Evolutionary conservation across 2,797 vertebrate species (phyloP), one percentile per base, ranked within the genome.

Genomic region (Cetoscarus ocellatus): DNA sequence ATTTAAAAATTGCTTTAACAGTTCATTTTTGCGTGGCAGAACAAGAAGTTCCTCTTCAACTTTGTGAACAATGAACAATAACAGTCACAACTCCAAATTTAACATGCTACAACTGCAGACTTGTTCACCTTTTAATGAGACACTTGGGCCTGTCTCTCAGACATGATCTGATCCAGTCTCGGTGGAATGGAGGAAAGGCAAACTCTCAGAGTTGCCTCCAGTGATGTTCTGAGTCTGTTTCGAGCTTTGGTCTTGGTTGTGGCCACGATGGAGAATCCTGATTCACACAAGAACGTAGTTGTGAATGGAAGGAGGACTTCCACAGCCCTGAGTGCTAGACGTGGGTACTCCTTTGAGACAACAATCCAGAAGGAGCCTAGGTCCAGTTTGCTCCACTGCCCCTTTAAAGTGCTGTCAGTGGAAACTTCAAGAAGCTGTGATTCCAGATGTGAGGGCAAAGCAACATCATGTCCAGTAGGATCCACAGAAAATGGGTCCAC

Each of bases 191-290:
- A 9, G 14, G 43, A 45, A 9, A 60, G 43, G 19, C 57, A 3
- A 2, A 60, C 27, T 60, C 27, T 47, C 3, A 47, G 43, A 8
- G 27, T 45, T 6, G 57, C 43, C 27, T 18, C 19, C 43, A 10
- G 51, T 14, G 51, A 15, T 15, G 35, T 3, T 36, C 35, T 54
- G 4, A 54, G 35, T 54, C 52, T n/a, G 51, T 36, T 53, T 15
- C 14, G 13, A 8, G 34, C 34, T 10, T 39, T 39, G 52, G 48
- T 38, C 35, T 39, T 55, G 2, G 52, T 44, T 59, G 56, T 59
- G 56, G 42, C 42, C 19, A 58, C 18, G 15, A 59, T 59, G 9
- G 10, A 45, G 5, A 59, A 59, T n/a, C 56, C 56, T 15, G 42
- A 59, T 44, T 44, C 19, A 45, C 42, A 44, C 56, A 44, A 5